Evolutionary conservation across 1,140 invertebrate species (phyloP).

Genomic region (Hesperophylax magnus): DNA sequence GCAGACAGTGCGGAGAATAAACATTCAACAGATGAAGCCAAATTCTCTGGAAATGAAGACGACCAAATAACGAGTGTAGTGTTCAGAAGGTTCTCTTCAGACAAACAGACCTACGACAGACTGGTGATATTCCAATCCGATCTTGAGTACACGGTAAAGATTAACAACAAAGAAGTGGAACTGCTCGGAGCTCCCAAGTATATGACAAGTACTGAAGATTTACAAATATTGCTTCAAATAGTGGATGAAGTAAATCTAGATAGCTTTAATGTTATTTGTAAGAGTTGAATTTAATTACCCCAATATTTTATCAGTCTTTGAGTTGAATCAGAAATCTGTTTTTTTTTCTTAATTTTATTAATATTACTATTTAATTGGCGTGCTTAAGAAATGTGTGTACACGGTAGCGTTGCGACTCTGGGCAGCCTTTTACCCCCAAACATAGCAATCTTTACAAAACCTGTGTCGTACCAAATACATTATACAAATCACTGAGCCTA

Average conservation of each 20-base stretch:
- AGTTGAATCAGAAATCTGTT: too few species aligned
- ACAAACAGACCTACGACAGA: conserved; percentile 63
- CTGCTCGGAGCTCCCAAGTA: conserved; percentile 68
- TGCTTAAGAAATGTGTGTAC: conserved; percentile 1
- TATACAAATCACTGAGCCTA: too few species aligned
- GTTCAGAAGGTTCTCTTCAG: conserved; percentile 63
- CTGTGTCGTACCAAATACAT: too few species aligned
- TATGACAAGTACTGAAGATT: conserved; percentile 66
- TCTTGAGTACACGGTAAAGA: conserved; percentile 65
- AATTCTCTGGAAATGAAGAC: too few species aligned
- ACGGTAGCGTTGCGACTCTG: too few species aligned
- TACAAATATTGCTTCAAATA: conserved; percentile 69
- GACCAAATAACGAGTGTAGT: conserved; percentile 61
- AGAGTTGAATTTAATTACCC: conserved; percentile 44
- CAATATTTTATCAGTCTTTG: too few species aligned
- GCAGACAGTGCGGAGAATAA: not conserved
- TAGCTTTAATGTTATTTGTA: conserved; percentile 64
- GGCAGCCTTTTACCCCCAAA: too few species aligned
- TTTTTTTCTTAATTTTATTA: not conserved
- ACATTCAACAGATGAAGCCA: conserved; percentile 8
- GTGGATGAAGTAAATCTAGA: conserved; percentile 66
- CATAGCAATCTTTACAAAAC: too few species aligned
- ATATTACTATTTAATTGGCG: conserved; percentile 30
- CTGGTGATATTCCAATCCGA: conserved; percentile 66
- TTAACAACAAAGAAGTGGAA: conserved; percentile 66